These are phyloP conservation scores for Corydoras sp. DNA, from an alignment of 2,113 vertebrate genomes.

Conservation along the genomic window DNA sequence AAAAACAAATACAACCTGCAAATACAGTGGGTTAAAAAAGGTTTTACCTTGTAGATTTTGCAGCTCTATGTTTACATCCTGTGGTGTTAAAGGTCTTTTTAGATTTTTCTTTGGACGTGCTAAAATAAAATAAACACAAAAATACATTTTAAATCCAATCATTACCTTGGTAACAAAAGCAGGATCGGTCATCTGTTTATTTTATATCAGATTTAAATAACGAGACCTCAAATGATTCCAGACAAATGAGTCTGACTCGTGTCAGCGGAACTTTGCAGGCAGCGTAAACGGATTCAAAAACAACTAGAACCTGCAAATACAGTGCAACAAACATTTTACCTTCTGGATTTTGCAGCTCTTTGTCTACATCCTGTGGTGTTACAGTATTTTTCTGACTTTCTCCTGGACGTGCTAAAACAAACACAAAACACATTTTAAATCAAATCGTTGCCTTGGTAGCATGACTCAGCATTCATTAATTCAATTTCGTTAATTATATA, in stretches of 20 bases:
- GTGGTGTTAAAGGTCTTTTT: neutral
- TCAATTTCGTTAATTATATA: too few relatives aligned
- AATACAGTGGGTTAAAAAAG: neutral
- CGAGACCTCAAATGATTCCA: too few relatives aligned
- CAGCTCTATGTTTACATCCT: neutral
- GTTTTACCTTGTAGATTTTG: slow-evolving; percentile 6
- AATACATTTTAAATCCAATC: neutral
- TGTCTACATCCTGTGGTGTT: neutral
- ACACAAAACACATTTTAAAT: neutral
- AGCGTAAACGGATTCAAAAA: too few relatives aligned
- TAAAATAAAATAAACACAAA: neutral
- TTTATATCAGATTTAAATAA: too few relatives aligned
- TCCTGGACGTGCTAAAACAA: neutral
- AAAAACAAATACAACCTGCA: too few relatives aligned
- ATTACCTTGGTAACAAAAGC: too few relatives aligned
- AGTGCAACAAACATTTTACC: neutral
- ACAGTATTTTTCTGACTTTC: neutral
- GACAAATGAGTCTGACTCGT: too few relatives aligned
- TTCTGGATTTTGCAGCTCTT: neutral
- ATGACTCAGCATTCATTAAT: too few relatives aligned
- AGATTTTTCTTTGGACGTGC: neutral
- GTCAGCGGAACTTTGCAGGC: too few relatives aligned
- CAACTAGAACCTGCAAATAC: too few relatives aligned
- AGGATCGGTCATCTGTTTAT: too few relatives aligned
- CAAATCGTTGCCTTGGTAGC: too few relatives aligned